A percentile compares a stretch with the other conserved stretches of the same genome.
phyloP scores from a whole-genome alignment of 2,113 vertebrate species.

The Phasianus colchicus region DNA sequence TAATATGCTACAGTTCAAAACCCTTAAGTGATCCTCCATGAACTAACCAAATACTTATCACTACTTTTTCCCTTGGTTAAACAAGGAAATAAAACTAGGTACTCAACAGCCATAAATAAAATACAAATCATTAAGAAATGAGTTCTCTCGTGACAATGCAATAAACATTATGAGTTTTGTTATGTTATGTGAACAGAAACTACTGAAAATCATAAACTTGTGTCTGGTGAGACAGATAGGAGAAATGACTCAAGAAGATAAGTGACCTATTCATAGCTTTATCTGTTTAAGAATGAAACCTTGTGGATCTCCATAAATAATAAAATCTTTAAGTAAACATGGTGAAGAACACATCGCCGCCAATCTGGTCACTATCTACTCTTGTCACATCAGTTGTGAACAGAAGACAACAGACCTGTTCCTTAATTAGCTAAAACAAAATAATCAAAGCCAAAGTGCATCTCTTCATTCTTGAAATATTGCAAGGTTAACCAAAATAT shows the following conservation, averaged over 20 bases:
- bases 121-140: background rate
- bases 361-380: accelerated
- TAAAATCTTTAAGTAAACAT: accelerated
- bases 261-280: background rate
- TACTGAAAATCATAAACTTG: background rate
- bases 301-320: background rate
- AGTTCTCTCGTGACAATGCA: background rate
- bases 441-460: background rate
- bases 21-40: background rate
- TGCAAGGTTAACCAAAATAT: background rate
- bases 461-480: background rate
- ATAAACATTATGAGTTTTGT: background rate
- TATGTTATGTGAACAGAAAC: background rate
- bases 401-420: background rate
- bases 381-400: accelerated
- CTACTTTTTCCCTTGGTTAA: background rate
- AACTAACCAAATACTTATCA: background rate
- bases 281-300: background rate
- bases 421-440: background rate
- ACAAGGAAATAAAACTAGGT: background rate
- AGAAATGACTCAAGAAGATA: accelerated
- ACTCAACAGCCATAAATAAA: background rate
- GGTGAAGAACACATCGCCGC: background rate
- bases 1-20: accelerated
- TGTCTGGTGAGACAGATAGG: background rate